Base-by-base conservation (phyloP, 37 sponge, comb jelly and placozoan species). In the Dysidea cf. avara region DNA sequence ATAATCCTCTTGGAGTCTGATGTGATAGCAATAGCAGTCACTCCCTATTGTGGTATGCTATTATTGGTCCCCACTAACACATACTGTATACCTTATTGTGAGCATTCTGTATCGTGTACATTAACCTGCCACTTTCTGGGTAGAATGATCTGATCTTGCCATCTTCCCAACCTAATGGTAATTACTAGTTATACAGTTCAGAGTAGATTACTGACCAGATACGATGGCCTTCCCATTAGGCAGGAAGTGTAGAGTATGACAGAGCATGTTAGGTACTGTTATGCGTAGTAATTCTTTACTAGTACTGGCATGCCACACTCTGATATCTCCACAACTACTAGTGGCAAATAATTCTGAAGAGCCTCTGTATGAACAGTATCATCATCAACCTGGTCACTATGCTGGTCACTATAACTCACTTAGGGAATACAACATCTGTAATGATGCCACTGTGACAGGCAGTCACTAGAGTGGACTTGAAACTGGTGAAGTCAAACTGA, bases 1-100 rank as follows among this genome's bases (percentile, higher is more conserved):
- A 98, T 74, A 46, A 98, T 54, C 20, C 82, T 64, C 1, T 50
- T 39, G 66, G 78, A 80, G 40, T 88, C 76, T 20, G 81, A 85
- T 14, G 90, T 85, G 43, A 88, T 80, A 18, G 96, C 89, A 30
- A 95, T 37, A 4, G 99, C 95, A 38, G 99, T 95, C 35, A 92
- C 99, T 14, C 99, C 99, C 93, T 94, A 60, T 24, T 38, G 6
- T 53, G 29, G 40, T 11, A 25, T 7, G 61, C 37, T 30, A 18
- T 49, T n/a, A 47, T 30, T 28, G 53, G 52, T 7, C 24, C 43
- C n/a, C n/a, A n/a, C n/a, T n/a, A n/a, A n/a, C n/a, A n/a, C n/a
- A n/a, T n/a, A n/a, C n/a, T n/a, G n/a, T n/a, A n/a, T 16, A 91
- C 92, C 77, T 92, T 92, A 78, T 89, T 92, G 68, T 98, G 99